phyloP scores from a whole-genome alignment of 2,113 vertebrate genomes.

The Marmota flaviventris region DNA sequence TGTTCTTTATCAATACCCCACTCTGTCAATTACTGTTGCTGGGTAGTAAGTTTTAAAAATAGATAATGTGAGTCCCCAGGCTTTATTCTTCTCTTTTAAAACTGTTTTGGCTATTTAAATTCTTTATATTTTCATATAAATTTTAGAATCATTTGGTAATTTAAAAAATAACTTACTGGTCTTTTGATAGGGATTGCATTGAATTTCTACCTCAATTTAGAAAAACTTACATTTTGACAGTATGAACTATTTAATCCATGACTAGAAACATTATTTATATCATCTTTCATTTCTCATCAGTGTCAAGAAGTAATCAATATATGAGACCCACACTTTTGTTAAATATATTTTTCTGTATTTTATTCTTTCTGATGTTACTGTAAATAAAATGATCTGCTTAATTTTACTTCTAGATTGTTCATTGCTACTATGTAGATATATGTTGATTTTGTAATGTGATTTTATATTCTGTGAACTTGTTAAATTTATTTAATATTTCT shows the following conservation, averaged over 20 bases:
- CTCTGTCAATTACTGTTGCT: not conserved
- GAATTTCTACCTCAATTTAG: not conserved
- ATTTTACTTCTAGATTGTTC: not conserved
- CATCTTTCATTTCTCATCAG: not conserved
- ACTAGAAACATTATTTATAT: not conserved
- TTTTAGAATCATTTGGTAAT: conserved; percentile 17
- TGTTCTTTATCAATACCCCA: not conserved
- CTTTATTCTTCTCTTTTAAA: not conserved
- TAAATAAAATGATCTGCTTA: not conserved
- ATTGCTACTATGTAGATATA: not conserved
- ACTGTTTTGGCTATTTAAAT: conserved; percentile 22
- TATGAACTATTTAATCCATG: not conserved
- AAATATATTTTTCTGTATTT: not conserved
- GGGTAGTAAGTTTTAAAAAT: not conserved
- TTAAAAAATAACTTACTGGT: not conserved
- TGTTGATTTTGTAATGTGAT: not conserved
- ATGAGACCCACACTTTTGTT: not conserved
- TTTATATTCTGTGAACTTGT: not conserved
- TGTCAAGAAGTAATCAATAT: not conserved
- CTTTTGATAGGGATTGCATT: not conserved
- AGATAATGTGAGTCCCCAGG: not conserved
- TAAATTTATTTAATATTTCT: not conserved
- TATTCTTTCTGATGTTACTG: not conserved
- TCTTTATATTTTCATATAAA: not conserved
- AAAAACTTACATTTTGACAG: not conserved